These are phyloP conservation scores for Phalanger gymnotis DNA, from an alignment of 2,797 vertebrate species.

Conservation along the genomic window DNA sequence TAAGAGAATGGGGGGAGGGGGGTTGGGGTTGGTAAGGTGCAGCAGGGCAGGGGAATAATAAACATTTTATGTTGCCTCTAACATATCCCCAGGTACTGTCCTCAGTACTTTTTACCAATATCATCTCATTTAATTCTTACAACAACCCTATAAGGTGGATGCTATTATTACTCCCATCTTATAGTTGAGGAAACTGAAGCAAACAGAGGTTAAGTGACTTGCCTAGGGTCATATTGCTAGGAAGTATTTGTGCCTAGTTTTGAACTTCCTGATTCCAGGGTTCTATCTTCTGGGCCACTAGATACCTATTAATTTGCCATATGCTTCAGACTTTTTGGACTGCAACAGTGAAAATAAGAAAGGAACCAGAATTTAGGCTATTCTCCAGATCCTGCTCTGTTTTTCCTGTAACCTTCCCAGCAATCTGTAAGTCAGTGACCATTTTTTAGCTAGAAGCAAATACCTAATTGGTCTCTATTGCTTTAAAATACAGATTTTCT, in stretches of 20 bases:
- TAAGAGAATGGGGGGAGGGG: too few relatives aligned
- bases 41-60: neutral
- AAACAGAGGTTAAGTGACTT: neutral
- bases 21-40: too few relatives aligned
- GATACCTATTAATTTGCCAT: neutral
- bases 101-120: neutral
- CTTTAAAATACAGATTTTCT: neutral
- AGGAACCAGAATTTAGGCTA: neutral
- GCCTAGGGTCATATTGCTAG: neutral
- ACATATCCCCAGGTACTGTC: neutral
- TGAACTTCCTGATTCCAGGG: neutral
- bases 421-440: neutral
- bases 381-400: neutral
- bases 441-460: neutral
- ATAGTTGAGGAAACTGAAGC: neutral
- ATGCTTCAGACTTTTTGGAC: neutral
- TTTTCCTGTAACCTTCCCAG: neutral
- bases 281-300: neutral
- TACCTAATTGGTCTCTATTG: neutral
- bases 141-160: neutral
- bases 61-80: neutral
- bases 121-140: neutral
- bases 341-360: neutral
- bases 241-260: neutral
- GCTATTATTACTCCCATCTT: neutral